These are phyloP conservation scores for Phaenicophaeus curvirostris DNA, from an alignment of 2,797 vertebrate species.

Conservation along the genomic window DNA sequence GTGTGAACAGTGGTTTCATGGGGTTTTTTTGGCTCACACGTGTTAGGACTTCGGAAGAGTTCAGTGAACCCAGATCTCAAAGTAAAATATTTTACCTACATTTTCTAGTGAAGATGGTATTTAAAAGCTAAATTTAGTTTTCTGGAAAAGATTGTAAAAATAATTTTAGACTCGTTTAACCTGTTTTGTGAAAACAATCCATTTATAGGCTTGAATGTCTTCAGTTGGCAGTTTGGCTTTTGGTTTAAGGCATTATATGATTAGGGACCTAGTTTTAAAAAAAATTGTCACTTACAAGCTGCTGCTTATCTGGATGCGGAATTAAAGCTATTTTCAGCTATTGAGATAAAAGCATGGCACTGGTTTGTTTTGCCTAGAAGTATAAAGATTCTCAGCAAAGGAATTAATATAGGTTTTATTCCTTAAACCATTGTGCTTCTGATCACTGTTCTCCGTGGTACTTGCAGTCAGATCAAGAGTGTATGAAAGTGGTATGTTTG, in stretches of 20 bases:
- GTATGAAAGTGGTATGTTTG: not conserved
- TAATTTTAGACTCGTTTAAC: not conserved
- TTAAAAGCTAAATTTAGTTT: not conserved
- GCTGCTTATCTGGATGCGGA: not conserved
- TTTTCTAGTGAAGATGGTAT: not conserved
- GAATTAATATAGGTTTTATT: not conserved
- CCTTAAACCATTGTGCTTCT: not conserved
- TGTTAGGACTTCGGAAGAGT: conserved; percentile 3
- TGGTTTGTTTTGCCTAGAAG: not conserved
- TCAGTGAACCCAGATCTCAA: conserved; percentile 31
- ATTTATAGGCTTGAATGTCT: not conserved
- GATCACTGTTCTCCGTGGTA: not conserved
- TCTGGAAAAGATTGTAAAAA: conserved; percentile 11
- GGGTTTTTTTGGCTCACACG: not conserved
- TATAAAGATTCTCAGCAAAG: not conserved
- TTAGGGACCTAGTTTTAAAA: not conserved
- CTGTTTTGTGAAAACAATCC: conserved; percentile 12
- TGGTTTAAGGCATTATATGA: not conserved
- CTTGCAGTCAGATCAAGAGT: not conserved
- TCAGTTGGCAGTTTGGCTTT: not conserved
- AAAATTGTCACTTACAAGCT: not conserved
- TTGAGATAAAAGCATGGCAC: not conserved
- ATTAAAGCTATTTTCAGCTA: not conserved
- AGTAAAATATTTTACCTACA: conserved; percentile 8
- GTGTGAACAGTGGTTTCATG: conserved; percentile 24